These are phyloP conservation scores for Phocoena phocoena DNA, from an alignment of 2,113 vertebrate species.

Conservation along the genomic window DNA sequence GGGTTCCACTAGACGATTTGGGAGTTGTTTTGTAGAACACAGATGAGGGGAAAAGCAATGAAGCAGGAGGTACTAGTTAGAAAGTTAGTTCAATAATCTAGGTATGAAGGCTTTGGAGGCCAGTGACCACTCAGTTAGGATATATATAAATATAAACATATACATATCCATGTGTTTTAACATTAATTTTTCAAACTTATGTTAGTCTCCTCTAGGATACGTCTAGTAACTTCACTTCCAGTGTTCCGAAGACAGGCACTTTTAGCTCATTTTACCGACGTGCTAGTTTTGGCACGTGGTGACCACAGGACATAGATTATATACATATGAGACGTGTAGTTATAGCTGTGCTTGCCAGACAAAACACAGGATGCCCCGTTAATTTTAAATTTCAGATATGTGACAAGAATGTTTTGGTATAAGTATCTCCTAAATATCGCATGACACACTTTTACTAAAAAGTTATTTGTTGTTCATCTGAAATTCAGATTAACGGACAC, in stretches of 20 bases:
- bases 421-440: neutral
- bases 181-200: neutral
- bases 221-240: neutral
- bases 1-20: too few species aligned
- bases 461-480: neutral
- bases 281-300: too few species aligned
- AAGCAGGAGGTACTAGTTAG: neutral
- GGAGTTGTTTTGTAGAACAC: neutral
- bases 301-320: accelerated
- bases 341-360: neutral
- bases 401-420: neutral
- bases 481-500: neutral
- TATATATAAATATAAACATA: neutral
- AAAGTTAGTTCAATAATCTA: neutral
- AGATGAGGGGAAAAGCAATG: neutral
- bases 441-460: neutral
- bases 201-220: neutral
- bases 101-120: neutral
- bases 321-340: accelerated
- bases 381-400: neutral
- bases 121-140: too few species aligned
- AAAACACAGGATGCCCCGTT: neutral
- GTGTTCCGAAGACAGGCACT: neutral
- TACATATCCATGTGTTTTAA: neutral
- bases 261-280: neutral